A percentile compares a stretch with the other conserved stretches of the same genome.
Evolutionary conservation across 2,797 vertebrate species (phyloP).

Genomic region (Helarctos malayanus): DNA sequence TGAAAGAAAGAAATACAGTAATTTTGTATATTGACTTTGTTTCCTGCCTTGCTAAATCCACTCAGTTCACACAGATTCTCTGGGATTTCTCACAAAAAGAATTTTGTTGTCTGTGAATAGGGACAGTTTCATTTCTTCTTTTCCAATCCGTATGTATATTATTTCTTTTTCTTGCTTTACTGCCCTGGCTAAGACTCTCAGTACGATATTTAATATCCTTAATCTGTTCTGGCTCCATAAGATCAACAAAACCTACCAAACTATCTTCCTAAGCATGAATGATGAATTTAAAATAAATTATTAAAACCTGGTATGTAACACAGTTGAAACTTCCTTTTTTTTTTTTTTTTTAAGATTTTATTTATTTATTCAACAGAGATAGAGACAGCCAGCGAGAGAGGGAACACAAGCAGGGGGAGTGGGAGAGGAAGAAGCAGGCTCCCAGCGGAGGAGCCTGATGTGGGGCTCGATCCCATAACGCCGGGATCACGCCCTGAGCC

Average conservation of each 20-base stretch:
- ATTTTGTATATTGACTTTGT: background rate
- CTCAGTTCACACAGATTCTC: background rate
- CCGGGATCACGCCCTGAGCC: too few relatives aligned
- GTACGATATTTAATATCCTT: background rate
- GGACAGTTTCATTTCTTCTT: constrained; percentile 23
- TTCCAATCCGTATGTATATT: background rate
- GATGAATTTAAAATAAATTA: constrained; percentile 22
- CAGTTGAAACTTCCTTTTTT: background rate
- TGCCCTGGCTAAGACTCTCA: background rate
- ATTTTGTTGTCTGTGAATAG: background rate
- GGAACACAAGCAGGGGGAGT: too few relatives aligned
- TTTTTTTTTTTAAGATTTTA: too few relatives aligned
- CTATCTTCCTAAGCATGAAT: background rate
- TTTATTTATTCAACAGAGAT: too few relatives aligned
- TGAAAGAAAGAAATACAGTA: background rate
- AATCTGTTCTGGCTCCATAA: background rate
- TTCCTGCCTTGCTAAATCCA: background rate
- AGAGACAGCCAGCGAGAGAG: too few relatives aligned
- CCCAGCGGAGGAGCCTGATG: too few relatives aligned
- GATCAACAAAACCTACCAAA: constrained; percentile 19
- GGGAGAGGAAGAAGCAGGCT: too few relatives aligned
- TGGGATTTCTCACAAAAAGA: background rate
- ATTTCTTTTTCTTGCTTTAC: background rate
- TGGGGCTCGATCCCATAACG: too few relatives aligned
- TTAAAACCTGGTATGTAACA: constrained; percentile 22